Conservation (phyloP, 2,888 invertebrate species). For the Apodemia mormo region DNA sequence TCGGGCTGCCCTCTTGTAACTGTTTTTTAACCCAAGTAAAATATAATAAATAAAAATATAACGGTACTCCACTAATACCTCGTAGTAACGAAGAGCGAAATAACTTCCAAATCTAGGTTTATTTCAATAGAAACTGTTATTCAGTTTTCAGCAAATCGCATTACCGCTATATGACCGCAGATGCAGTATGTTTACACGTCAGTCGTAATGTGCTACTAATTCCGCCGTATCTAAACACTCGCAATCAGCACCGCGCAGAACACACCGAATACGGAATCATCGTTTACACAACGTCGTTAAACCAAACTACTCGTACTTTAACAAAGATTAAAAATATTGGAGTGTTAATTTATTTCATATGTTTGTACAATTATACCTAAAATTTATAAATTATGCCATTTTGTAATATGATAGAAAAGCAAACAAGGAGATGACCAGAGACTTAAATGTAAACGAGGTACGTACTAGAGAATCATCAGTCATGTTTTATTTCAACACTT, state of each 20-base stretch:
- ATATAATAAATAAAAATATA: no score
- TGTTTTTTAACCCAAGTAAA: no score
- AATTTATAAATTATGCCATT: no score
- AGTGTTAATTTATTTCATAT: background rate
- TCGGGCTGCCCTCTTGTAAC: no score
- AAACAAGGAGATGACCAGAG: no score
- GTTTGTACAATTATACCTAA: background rate
- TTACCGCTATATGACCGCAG: conserved; percentile 5
- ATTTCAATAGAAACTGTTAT: background rate
- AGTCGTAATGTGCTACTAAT: conserved; percentile 28
- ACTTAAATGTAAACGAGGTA: no score
- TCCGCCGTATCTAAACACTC: conserved; percentile 38
- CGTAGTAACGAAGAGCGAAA: background rate
- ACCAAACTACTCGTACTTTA: conserved; percentile 42
- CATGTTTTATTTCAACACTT: no score
- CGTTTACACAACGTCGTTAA: conserved; percentile 39
- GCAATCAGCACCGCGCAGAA: conserved; percentile 29
- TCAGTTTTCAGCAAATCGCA: conserved; percentile 6
- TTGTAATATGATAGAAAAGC: no score
- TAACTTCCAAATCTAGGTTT: background rate
- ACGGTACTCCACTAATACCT: no score
- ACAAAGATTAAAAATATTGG: conserved; percentile 34
- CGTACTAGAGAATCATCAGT: no score
- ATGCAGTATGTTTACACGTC: conserved; percentile 23
- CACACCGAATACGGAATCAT: conserved; percentile 33